Conservation (phyloP, 2,113 vertebrate species). For the Rostratula benghalensis region DNA sequence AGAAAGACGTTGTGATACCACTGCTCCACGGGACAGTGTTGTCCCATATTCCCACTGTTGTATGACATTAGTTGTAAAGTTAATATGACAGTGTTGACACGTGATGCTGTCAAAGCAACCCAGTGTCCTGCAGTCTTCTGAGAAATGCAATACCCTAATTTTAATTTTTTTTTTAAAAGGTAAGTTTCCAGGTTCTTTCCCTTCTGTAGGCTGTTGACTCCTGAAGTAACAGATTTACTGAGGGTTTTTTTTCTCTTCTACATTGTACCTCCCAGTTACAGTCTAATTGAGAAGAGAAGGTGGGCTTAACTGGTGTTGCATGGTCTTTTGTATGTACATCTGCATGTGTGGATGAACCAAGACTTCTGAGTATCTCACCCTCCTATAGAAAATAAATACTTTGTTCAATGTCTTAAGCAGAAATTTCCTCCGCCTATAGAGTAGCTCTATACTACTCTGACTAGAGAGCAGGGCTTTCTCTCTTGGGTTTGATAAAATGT, state of each 20-base stretch:
- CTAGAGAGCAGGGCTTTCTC: background rate
- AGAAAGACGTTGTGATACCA: accelerated
- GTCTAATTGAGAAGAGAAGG: background rate
- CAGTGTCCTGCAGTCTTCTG: background rate
- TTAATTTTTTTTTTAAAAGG: background rate
- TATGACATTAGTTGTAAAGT: background rate
- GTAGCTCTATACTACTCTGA: background rate
- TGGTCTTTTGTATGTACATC: background rate
- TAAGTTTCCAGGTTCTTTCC: background rate
- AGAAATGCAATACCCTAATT: background rate
- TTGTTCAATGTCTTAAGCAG: background rate
- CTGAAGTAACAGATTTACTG: background rate
- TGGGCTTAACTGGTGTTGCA: background rate
- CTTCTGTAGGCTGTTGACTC: background rate
- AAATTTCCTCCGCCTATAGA: background rate
- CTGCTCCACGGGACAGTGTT: background rate
- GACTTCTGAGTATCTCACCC: background rate
- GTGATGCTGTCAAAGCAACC: background rate
- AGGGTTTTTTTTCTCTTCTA: background rate
- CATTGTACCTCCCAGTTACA: background rate
- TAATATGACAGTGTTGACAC: background rate
- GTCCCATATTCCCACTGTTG: accelerated
- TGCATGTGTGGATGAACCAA: background rate
- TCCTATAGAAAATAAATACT: background rate
- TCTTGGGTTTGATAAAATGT: background rate